These are phyloP conservation scores for Parasteatoda tepidariorum DNA, from an alignment of 1,140 invertebrate species.

Conservation along the genomic window DNA sequence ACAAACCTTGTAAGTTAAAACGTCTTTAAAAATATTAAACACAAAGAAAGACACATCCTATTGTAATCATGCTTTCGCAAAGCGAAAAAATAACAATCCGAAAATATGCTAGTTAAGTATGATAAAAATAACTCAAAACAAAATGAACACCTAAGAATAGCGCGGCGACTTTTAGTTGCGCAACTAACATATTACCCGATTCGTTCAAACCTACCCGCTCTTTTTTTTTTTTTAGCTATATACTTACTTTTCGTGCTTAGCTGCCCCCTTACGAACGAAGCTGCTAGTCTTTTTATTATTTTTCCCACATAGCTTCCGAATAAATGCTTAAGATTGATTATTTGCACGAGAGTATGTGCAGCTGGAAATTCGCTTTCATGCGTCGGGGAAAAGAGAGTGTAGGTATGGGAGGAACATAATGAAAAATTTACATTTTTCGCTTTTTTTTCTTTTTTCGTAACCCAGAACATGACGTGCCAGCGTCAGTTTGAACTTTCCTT, in stretches of 20 bases:
- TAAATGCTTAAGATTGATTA: slow-evolving; percentile 53
- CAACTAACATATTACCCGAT: slow-evolving; percentile 36
- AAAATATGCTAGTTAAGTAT: slow-evolving; percentile 31
- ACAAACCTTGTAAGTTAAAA: too few relatives aligned
- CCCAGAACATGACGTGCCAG: background rate
- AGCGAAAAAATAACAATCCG: too few relatives aligned
- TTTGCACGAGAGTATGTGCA: slow-evolving; percentile 8
- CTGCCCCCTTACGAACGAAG: background rate
- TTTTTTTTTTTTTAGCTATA: background rate
- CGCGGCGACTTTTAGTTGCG: background rate
- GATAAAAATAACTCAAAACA: slow-evolving; percentile 8
- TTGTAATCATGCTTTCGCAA: too few relatives aligned
- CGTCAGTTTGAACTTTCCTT: background rate
- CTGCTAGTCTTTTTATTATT: slow-evolving; percentile 40
- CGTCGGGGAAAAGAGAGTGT: background rate
- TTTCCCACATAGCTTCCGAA: slow-evolving; percentile 41
- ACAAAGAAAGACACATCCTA: too few relatives aligned
- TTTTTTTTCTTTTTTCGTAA: background rate
- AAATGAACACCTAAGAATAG: background rate
- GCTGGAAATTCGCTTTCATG: background rate
- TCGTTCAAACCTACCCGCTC: slow-evolving; percentile 16
- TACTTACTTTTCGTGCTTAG: background rate
- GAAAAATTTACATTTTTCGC: slow-evolving; percentile 53
- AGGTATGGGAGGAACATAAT: slow-evolving; percentile 5
- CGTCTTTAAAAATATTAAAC: too few relatives aligned